Evolutionary conservation across 2,113 vertebrate species (phyloP).

Genomic region (Camelus bactrianus): DNA sequence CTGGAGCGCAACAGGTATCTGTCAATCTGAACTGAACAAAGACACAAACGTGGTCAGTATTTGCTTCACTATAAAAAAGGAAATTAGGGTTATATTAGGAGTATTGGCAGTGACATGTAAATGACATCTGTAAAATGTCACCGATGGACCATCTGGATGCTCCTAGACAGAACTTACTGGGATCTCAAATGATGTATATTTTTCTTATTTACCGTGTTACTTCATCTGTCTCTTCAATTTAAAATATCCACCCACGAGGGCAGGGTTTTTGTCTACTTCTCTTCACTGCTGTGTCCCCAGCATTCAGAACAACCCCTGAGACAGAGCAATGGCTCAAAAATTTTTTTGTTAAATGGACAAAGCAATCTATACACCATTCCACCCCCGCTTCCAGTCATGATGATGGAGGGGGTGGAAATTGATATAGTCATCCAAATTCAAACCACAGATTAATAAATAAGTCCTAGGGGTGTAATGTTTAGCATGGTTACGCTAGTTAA

Average conservation of each 20-base stretch:
- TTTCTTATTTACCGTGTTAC: background rate
- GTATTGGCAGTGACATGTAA: background rate
- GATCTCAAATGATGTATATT: rapidly evolving
- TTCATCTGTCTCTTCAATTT: background rate
- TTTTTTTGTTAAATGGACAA: background rate
- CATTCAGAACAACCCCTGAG: background rate
- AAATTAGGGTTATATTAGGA: background rate
- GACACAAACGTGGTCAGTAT: background rate
- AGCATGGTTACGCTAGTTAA: background rate
- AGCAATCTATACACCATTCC: background rate
- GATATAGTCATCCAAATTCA: background rate
- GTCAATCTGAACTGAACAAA: background rate
- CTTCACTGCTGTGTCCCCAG: background rate
- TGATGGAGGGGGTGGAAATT: background rate
- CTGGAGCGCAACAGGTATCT: background rate
- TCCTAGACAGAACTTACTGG: rapidly evolving
- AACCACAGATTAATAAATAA: background rate
- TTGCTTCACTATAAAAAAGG: background rate
- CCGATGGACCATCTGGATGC: too few species aligned
- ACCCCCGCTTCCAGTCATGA: background rate
- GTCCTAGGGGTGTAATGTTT: too few species aligned
- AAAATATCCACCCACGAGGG: background rate
- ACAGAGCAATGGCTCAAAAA: too few species aligned
- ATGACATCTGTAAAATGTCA: background rate
- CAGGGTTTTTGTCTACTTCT: background rate